Conservation (phyloP, 2,797 vertebrate genomes). For the Characodon lateralis region DNA sequence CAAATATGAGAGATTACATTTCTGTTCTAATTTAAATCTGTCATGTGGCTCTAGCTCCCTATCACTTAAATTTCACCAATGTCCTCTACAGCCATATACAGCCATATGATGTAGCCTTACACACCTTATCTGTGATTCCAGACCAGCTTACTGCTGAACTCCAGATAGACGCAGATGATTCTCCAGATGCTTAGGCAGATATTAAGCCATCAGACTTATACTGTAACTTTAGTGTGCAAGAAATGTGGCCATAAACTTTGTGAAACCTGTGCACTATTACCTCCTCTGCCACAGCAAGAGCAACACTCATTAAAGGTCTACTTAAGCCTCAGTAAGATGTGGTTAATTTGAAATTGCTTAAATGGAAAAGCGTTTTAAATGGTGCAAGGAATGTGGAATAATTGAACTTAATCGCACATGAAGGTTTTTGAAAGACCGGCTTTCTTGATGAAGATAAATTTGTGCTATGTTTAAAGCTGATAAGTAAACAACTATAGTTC, state of each 20-base stretch:
- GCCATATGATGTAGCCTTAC: slow-evolving; percentile 8
- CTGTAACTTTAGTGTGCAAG: slow-evolving; percentile 6
- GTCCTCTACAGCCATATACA: slow-evolving; percentile 14
- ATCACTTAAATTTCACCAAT: slow-evolving; percentile 10
- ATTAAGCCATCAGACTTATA: slow-evolving; percentile 35
- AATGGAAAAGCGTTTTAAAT: slow-evolving; percentile 1
- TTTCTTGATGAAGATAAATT: slow-evolving; percentile 45
- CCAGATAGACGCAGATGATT: slow-evolving; percentile 38
- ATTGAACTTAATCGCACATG: not conserved
- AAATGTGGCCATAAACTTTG: slow-evolving; percentile 9
- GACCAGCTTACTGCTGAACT: slow-evolving; percentile 26
- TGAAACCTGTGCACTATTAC: slow-evolving; percentile 2
- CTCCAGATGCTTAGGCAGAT: slow-evolving; percentile 19
- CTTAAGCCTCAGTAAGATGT: not conserved
- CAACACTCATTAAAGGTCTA: not conserved
- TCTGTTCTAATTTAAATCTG: not conserved
- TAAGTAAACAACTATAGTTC: slow-evolving; percentile 60
- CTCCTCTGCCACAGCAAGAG: not conserved
- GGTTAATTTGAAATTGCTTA: slow-evolving; percentile 11
- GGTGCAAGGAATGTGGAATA: not conserved
- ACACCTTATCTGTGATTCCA: slow-evolving; percentile 50
- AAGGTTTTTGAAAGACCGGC: slow-evolving; percentile 24
- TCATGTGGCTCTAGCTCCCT: not conserved
- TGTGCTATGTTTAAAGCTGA: slow-evolving; percentile 45
- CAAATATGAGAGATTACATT: not conserved